Evolutionary conservation across 2,888 invertebrate genomes (phyloP).

Genomic region (Aspidiotus rigidus): DNA sequence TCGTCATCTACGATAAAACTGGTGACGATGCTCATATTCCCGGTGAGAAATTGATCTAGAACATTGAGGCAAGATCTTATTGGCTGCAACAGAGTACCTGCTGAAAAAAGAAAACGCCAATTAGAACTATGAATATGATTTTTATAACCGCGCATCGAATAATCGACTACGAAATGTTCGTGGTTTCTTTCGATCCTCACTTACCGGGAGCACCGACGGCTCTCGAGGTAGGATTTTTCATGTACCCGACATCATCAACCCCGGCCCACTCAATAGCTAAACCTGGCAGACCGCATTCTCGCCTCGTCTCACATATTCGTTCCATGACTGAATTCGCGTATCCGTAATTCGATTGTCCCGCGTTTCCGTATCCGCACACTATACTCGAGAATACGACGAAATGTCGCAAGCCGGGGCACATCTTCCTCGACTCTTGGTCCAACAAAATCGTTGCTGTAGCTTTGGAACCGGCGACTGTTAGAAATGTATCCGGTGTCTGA

Average conservation of each 20-base stretch:
- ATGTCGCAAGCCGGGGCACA: conserved; percentile 23
- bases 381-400: conserved; percentile 36
- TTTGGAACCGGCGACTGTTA: conserved; percentile 34
- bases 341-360: conserved; percentile 36
- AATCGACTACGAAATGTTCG: too few relatives aligned
- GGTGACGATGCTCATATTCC: conserved; percentile 53
- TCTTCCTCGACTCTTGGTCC: conserved; percentile 27
- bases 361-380: conserved; percentile 35
- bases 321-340: conserved; percentile 36
- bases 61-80: conserved; percentile 70
- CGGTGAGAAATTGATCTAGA: conserved; percentile 57
- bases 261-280: conserved; percentile 29
- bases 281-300: conserved; percentile 38
- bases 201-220: conserved; percentile 7
- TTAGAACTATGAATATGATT: too few relatives aligned
- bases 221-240: conserved; percentile 45
- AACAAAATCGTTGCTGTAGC: conserved; percentile 34
- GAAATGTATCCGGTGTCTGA: conserved; percentile 34
- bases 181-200: not conserved
- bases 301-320: conserved; percentile 35
- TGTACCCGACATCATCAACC: conserved; percentile 28
- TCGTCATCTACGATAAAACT: conserved; percentile 17
- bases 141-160: too few relatives aligned
- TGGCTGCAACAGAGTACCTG: conserved; percentile 75
- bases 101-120: conserved; percentile 38